phyloP scores from a whole-genome alignment of 2,888 invertebrate genomes.

The Agrochola litura region DNA sequence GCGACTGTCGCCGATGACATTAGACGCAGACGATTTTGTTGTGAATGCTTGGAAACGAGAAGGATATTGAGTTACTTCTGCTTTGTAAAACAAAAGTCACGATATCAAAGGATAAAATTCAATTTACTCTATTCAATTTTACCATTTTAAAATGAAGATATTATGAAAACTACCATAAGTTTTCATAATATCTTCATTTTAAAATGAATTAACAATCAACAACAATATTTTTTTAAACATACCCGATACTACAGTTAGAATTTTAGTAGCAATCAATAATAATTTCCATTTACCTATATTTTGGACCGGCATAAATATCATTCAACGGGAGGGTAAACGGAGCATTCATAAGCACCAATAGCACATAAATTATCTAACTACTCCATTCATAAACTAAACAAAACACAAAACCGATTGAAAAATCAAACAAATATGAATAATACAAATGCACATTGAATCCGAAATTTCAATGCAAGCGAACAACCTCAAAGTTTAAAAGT shows the following conservation, averaged over 20 bases:
- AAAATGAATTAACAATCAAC: not conserved
- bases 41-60: not conserved
- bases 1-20: slow-evolving; percentile 36
- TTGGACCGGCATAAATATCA: not conserved
- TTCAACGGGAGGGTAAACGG: not conserved
- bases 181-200: no score
- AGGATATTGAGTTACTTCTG: not conserved
- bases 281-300: not conserved
- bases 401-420: slow-evolving; percentile 16
- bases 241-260: not conserved
- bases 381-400: not conserved
- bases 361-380: not conserved
- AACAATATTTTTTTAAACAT: not conserved
- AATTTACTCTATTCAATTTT: no score
- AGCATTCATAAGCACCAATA: not conserved
- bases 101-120: not conserved
- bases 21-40: slow-evolving; percentile 1
- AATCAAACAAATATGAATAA: slow-evolving; percentile 38
- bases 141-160: no score
- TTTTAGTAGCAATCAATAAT: not conserved
- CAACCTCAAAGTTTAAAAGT: slow-evolving; percentile 57
- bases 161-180: no score
- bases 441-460: slow-evolving; percentile 47
- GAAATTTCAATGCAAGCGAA: slow-evolving; percentile 43
- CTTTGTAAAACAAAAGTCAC: not conserved